phyloP scores from a whole-genome alignment of 2,797 vertebrate species.

The Sebastes steindachneri region DNA sequence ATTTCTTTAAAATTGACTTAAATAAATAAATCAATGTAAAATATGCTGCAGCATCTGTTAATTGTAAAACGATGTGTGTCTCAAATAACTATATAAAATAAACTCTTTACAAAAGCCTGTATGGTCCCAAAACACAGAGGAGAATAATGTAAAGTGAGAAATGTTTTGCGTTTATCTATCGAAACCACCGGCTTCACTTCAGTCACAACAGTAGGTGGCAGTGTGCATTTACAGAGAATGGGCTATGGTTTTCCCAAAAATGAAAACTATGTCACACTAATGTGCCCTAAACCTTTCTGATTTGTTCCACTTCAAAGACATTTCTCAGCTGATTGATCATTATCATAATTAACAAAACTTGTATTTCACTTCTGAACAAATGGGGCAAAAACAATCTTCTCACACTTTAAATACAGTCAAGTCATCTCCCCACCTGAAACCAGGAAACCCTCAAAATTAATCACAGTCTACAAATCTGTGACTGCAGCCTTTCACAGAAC shows the following conservation, averaged over 20 bases:
- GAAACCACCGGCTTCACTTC: not conserved
- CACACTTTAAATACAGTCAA: not conserved
- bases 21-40: not conserved
- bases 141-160: not conserved
- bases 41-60: not conserved
- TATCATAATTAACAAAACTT: too few relatives aligned
- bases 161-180: not conserved
- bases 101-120: not conserved
- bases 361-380: not conserved
- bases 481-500: not conserved
- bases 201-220: slow-evolving; percentile 41
- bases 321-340: not conserved
- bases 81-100: not conserved
- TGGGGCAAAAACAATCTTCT: not conserved
- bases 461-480: slow-evolving; percentile 43
- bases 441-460: slow-evolving; percentile 51
- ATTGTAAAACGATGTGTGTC: not conserved
- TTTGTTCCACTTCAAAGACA: not conserved
- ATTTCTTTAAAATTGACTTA: not conserved
- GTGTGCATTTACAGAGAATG: not conserved
- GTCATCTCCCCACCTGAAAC: slow-evolving; percentile 42
- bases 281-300: not conserved
- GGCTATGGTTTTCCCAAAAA: not conserved
- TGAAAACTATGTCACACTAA: not conserved
- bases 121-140: not conserved